Percentiles rank a stretch among this genome's conserved stretches.
These are phyloP conservation scores for Eospalax fontanierii DNA, from an alignment of 2,797 vertebrate species.

Conservation along the genomic window DNA sequence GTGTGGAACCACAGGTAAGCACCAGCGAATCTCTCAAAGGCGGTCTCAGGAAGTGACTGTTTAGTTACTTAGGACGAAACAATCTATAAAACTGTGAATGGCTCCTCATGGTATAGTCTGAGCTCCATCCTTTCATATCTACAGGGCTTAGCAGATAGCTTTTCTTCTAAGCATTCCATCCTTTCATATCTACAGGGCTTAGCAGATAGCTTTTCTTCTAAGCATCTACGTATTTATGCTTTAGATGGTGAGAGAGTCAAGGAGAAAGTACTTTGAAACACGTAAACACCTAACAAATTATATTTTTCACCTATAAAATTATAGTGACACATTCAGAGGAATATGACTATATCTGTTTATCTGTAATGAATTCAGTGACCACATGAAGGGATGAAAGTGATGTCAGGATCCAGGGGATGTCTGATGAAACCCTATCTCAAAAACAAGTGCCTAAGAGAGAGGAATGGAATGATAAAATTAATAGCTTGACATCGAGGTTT, in stretches of 20 bases:
- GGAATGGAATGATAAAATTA: not conserved
- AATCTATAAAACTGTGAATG: not conserved
- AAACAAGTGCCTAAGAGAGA: too few species aligned
- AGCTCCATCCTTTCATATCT: not conserved
- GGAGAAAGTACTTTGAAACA: not conserved
- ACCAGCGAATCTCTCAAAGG: not conserved
- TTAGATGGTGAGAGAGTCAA: not conserved
- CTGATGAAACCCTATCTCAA: not conserved
- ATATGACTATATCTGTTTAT: not conserved
- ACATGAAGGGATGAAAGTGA: not conserved
- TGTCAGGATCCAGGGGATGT: not conserved
- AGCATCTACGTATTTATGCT: not conserved
- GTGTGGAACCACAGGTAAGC: accelerated
- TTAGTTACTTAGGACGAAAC: not conserved
- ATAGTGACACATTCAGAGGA: not conserved
- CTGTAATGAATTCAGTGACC: not conserved
- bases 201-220: constrained; percentile 10
- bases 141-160: not conserved
- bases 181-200: not conserved
- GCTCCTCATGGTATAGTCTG: not conserved
- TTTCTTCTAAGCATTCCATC: not conserved
- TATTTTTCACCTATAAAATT: not conserved
- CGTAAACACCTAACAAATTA: not conserved
- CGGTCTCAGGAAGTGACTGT: not conserved
- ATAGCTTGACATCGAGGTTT: not conserved